Conservation (phyloP, 2,113 vertebrate species). For the Apaloderma vittatum region DNA sequence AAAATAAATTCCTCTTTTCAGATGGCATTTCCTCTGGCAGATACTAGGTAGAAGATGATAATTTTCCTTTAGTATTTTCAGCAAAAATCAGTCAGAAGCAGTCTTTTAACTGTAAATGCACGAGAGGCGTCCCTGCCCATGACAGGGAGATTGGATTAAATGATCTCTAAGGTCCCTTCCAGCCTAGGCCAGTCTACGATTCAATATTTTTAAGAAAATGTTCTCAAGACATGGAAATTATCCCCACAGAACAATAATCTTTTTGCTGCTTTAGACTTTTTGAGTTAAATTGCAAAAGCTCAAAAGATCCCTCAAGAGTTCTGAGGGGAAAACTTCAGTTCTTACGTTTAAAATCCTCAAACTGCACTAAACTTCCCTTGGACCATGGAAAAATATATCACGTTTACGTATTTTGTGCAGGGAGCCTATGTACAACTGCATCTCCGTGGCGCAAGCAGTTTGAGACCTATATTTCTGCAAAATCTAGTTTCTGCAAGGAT, state of each 20-base stretch:
- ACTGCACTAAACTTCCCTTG: neutral
- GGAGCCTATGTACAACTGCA: neutral
- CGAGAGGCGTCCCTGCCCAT: too few relatives aligned
- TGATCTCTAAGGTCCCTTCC: too few relatives aligned
- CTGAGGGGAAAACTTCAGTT: neutral
- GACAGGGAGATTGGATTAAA: too few relatives aligned
- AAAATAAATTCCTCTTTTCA: neutral
- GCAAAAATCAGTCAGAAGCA: neutral
- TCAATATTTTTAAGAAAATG: neutral
- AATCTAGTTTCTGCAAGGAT: neutral
- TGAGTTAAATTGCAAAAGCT: neutral
- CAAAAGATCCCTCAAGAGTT: neutral
- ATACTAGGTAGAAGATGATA: neutral
- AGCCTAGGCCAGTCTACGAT: too few relatives aligned
- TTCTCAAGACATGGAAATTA: neutral
- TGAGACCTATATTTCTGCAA: neutral
- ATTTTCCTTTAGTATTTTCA: neutral
- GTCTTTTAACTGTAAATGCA: neutral
- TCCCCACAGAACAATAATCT: neutral
- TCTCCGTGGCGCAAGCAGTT: neutral
- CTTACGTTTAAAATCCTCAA: neutral
- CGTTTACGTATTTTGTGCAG: neutral
- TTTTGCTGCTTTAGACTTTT: neutral
- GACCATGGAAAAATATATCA: neutral
- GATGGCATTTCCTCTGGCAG: neutral